A percentile compares a stretch with the other conserved stretches of the same genome.
Evolutionary conservation across 92 coral and sea anemone genomes (phyloP).

Genomic region (Phenganax subtilis): DNA sequence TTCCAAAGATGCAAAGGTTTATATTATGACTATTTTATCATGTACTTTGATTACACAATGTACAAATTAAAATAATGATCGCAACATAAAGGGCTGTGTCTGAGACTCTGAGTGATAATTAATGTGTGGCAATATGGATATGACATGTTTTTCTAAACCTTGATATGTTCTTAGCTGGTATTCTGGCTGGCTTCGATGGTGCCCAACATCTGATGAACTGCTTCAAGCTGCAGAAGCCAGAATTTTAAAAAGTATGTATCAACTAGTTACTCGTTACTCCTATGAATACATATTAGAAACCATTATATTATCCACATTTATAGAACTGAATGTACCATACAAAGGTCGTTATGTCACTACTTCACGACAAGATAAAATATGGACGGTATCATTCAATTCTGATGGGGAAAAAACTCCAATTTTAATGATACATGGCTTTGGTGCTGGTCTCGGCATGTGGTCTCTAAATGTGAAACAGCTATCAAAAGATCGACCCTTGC

Average conservation of each 20-base stretch:
- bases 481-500: conserved; percentile 67
- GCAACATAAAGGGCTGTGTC: not conserved
- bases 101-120: no score
- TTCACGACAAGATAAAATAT: conserved; percentile 54
- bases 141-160: not conserved
- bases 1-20: conserved; percentile 1
- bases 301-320: not conserved
- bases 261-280: not conserved
- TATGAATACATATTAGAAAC: not conserved
- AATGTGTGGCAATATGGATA: not conserved
- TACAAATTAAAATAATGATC: not conserved
- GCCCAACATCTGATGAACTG: conserved; percentile 83
- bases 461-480: conserved; percentile 69
- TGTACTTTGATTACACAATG: not conserved
- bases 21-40: not conserved
- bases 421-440: conserved; percentile 94
- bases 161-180: conserved; percentile 39
- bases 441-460: conserved; percentile 93
- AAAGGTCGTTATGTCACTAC: conserved; percentile 63
- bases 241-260: conserved; percentile 71
- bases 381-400: conserved; percentile 90
- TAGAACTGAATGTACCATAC: conserved; percentile 67
- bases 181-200: conserved; percentile 70
- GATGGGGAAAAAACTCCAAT: conserved; percentile 60
- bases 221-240: conserved; percentile 80